phyloP scores from a whole-genome alignment of 2,797 vertebrate genomes.

The Cuniculus paca region DNA sequence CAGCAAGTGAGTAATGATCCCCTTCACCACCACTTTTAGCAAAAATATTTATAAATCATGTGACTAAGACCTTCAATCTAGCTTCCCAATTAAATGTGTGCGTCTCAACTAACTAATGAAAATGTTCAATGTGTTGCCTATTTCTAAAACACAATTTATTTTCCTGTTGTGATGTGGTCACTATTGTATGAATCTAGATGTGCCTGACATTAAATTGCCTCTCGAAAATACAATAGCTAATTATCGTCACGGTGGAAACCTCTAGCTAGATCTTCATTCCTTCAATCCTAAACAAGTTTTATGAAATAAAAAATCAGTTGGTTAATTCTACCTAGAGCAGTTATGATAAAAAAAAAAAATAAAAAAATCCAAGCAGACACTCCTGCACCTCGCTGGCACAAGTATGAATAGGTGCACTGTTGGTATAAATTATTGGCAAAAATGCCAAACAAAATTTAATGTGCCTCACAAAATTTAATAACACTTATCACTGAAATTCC shows the following conservation, averaged over 20 bases:
- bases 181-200: background rate
- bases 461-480: background rate
- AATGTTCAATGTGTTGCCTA: background rate
- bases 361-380: background rate
- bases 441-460: conserved; percentile 2
- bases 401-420: background rate
- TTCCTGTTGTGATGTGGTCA: background rate
- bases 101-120: background rate
- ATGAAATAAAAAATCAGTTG: conserved; percentile 15
- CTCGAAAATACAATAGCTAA: conserved; percentile 33
- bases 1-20: background rate
- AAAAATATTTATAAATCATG: conserved; percentile 20
- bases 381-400: background rate
- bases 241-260: background rate
- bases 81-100: background rate
- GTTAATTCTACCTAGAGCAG: background rate
- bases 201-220: background rate
- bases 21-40: background rate
- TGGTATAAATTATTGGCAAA: background rate
- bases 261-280: background rate
- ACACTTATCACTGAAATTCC: background rate
- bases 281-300: background rate
- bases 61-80: background rate
- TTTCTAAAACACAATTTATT: background rate
- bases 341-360: conserved; percentile 38